A percentile compares a stretch with the other conserved stretches of the same genome.
These are phyloP conservation scores for Ceratoteleas bidentatus DNA, from an alignment of 1,140 invertebrate genomes.

Conservation along the genomic window DNA sequence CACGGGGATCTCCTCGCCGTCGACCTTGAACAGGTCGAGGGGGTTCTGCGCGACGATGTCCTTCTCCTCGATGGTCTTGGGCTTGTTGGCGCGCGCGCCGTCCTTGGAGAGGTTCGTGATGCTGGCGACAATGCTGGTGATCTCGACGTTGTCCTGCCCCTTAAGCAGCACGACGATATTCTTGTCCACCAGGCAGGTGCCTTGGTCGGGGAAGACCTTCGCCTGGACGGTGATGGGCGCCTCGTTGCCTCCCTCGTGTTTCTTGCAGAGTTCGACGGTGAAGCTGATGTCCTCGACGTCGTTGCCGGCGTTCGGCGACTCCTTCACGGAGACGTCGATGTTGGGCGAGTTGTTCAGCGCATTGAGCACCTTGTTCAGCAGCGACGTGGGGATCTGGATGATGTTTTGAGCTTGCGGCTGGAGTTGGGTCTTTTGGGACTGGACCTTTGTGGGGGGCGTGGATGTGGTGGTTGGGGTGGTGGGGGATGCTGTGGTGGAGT, in stretches of 20 bases:
- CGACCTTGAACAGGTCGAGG: constrained; percentile 77
- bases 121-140: constrained; percentile 73
- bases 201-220: constrained; percentile 79
- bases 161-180: constrained; percentile 74
- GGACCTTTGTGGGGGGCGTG: constrained; percentile 13
- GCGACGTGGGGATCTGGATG: constrained; percentile 77
- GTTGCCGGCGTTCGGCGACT: constrained; percentile 72
- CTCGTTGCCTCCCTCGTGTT: constrained; percentile 62
- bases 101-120: constrained; percentile 68
- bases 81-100: constrained; percentile 61
- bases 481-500: constrained; percentile 15
- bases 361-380: constrained; percentile 77
- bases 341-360: constrained; percentile 74
- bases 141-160: constrained; percentile 71
- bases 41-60: constrained; percentile 74
- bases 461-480: no score
- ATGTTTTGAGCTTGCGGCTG: constrained; percentile 59
- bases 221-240: constrained; percentile 72
- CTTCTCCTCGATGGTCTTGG: constrained; percentile 72
- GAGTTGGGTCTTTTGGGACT: constrained; percentile 13
- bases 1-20: constrained; percentile 79
- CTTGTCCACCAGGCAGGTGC: constrained; percentile 76
- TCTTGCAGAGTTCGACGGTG: constrained; percentile 77
- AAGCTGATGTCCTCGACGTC: constrained; percentile 79
- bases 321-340: constrained; percentile 78